phyloP scores from a whole-genome alignment of 2,113 vertebrate genomes.

The Melanerpes aurifrons region DNA sequence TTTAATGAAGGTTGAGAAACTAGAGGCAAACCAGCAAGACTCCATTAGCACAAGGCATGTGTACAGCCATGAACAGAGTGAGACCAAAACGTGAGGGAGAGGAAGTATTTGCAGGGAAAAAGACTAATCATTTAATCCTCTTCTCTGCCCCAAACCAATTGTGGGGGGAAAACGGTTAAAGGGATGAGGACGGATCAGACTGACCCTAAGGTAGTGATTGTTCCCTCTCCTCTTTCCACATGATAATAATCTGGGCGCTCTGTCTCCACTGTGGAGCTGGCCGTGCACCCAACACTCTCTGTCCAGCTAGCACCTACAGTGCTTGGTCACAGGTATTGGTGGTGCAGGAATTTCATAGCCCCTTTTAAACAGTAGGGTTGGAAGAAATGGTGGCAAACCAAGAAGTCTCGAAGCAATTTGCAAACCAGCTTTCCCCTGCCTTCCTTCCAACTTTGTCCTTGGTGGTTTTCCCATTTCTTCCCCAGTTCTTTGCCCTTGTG shows the following conservation, averaged over 20 bases:
- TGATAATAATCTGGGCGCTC: background rate
- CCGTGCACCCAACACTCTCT: background rate
- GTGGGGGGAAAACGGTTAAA: background rate
- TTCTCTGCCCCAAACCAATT: background rate
- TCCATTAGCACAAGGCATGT: background rate
- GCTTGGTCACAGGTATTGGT: background rate
- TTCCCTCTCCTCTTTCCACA: background rate
- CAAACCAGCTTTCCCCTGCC: background rate
- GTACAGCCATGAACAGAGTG: background rate
- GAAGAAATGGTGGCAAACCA: background rate
- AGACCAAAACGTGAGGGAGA: background rate
- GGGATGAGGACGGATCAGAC: background rate
- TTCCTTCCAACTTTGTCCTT: background rate
- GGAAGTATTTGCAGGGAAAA: background rate
- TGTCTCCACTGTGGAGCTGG: background rate
- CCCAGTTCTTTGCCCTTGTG: background rate
- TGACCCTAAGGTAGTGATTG: background rate
- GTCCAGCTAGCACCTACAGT: background rate
- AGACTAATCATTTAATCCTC: background rate
- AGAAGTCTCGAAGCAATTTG: background rate
- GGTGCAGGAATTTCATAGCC: background rate
- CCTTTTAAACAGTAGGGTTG: background rate
- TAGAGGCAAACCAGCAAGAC: background rate
- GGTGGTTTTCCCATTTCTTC: background rate
- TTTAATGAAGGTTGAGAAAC: background rate